Base-by-base conservation (phyloP, 1,140 invertebrate genomes). In the Heliconius eleuchia region DNA sequence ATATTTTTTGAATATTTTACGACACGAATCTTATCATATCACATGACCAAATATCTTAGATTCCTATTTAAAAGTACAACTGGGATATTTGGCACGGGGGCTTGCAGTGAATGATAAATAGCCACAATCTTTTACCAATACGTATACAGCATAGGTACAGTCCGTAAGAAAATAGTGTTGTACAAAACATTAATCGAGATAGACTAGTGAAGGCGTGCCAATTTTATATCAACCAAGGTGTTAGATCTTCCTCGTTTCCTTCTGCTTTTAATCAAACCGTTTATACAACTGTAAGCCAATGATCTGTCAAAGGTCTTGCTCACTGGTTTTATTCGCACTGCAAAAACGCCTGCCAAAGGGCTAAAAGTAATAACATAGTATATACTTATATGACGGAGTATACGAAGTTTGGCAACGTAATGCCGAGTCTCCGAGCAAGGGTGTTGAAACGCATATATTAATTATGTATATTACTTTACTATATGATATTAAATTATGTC, bases 151-250 rank as follows among this genome's bases (percentile, higher is more conserved):
- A 84, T 79, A 81, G 78, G 84, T 85, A 88, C 81, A 84, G 80
- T 79, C 84, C 81, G 87, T 82, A 85, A 83, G 85, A 82, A 82
- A 83, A 85, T 77, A 77, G 83, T 82, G 83, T 73, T 85, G 86
- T 86, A 86, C 87, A 85, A 86, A 88, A 89, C 87, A 91, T 89
- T 90, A 88, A 91, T 87, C 87, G 86, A 88, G 76, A 77, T 79
- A 83, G 86, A 87, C 86, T 82, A 83, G 86, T 76, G 83, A 75
- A 81, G 77, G 80, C 78, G 84, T 90, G 89, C 89, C 89, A 90
- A 90, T 78, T 82, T 79, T 82, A 82, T 39, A 84, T 77, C 78
- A 81, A 76, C 87, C 83, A 85, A 74, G 39, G 46, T 27, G 23
- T 46, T 79, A 80, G 87, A 86, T 46, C 86, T 74, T 19, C 82